Percentiles rank a stretch among this genome's conserved stretches.
These are phyloP conservation scores for Drosophila baimaii DNA, from an alignment of 1,140 invertebrate genomes.

Conservation along the genomic window DNA sequence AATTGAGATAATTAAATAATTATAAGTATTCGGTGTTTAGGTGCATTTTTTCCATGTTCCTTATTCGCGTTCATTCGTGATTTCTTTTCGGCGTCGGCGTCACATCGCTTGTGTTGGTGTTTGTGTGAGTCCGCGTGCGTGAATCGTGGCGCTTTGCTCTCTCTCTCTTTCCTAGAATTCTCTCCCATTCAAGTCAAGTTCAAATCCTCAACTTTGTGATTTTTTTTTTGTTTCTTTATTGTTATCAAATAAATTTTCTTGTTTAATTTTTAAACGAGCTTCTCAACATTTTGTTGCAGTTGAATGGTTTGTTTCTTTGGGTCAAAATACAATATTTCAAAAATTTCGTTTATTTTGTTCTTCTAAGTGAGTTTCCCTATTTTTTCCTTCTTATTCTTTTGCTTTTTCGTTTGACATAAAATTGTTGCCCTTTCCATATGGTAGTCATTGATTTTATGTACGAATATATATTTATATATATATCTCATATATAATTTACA, in stretches of 20 bases:
- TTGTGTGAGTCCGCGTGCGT: background rate
- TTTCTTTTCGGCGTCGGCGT: no score
- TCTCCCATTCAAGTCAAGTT: conserved; percentile 2
- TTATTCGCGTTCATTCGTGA: no score
- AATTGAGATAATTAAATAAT: background rate
- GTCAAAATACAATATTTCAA: conserved; percentile 80
- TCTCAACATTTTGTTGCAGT: conserved; percentile 64
- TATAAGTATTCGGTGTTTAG: no score
- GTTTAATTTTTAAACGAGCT: conserved; percentile 73
- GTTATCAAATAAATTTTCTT: conserved; percentile 73
- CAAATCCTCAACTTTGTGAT: background rate
- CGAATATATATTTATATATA: conserved; percentile 49
- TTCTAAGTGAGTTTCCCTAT: conserved; percentile 46
- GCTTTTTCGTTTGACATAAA: conserved; percentile 42
- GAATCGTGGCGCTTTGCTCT: background rate
- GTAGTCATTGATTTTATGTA: conserved; percentile 37
- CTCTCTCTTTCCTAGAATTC: background rate
- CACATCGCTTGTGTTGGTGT: no score
- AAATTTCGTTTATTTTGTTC: conserved; percentile 62
- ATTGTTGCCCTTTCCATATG: conserved; percentile 36
- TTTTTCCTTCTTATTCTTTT: conserved; percentile 12
- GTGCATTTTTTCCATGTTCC: no score
- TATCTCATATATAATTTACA: conserved; percentile 65
- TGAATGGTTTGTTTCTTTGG: conserved; percentile 74
- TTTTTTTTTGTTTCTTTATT: conserved; percentile 65